phyloP scores from a whole-genome alignment of 2,113 vertebrate genomes.

The Zapus hudsonius region DNA sequence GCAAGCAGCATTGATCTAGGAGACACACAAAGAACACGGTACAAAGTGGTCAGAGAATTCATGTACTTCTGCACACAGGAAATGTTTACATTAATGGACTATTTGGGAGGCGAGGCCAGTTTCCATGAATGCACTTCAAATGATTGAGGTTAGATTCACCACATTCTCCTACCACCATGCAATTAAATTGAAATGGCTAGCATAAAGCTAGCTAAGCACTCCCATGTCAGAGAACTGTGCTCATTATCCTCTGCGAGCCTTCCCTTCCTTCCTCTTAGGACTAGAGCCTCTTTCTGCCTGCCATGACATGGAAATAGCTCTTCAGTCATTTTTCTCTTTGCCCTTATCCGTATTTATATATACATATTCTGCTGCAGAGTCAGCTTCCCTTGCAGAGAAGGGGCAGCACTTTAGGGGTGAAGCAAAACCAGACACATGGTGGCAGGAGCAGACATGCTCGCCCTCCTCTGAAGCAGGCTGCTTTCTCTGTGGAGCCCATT shows the following conservation, averaged over 20 bases:
- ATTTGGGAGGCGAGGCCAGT: not conserved
- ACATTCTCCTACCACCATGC: not conserved
- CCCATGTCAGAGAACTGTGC: not conserved
- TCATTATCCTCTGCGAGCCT: not conserved
- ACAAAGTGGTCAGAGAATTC: not conserved
- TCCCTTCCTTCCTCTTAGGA: not conserved
- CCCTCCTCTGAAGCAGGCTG: not conserved
- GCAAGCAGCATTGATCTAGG: constrained; percentile 30
- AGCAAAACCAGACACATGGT: not conserved
- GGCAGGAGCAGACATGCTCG: not conserved
- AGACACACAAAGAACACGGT: not conserved
- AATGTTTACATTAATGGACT: constrained; percentile 15
- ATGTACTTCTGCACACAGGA: constrained; percentile 1
- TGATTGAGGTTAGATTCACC: not conserved
- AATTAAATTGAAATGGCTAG: constrained; percentile 38
- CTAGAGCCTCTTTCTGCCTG: not conserved
- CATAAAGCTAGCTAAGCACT: constrained; percentile 25
- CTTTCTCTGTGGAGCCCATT: not conserved
- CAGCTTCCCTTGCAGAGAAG: not conserved
- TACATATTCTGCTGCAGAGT: not conserved
- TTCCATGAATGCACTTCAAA: not conserved
- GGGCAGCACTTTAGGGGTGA: accelerated
- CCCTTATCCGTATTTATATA: not conserved
- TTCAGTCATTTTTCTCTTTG: not conserved
- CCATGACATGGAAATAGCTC: not conserved